Percentiles rank a stretch among this genome's conserved stretches.
phyloP scores from a whole-genome alignment of 2,888 invertebrate species.

The Crepidodera aurea region DNA sequence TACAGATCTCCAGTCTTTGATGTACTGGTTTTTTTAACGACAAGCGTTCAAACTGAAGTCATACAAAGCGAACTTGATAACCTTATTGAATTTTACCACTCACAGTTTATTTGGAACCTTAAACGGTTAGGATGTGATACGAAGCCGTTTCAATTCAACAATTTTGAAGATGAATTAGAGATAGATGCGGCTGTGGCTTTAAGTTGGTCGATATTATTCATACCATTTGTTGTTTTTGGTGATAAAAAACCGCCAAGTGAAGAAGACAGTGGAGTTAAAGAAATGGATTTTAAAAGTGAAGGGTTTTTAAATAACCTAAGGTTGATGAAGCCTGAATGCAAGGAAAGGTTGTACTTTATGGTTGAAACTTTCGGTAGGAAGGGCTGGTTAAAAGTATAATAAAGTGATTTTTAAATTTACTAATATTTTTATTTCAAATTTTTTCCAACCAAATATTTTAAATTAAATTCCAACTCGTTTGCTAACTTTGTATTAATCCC shows the following conservation, averaged over 20 bases:
- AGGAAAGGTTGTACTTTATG: background rate
- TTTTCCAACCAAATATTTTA: too few species aligned
- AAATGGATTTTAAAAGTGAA: background rate
- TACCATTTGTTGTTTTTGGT: background rate
- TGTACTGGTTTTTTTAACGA: constrained; percentile 10
- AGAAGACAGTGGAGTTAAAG: background rate
- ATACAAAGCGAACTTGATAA: constrained; percentile 9
- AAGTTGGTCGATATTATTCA: background rate
- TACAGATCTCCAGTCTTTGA: constrained; percentile 61
- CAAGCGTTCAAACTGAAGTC: constrained; percentile 19
- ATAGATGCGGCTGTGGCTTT: constrained; percentile 46
- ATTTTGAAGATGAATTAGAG: constrained; percentile 57
- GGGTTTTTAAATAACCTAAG: background rate
- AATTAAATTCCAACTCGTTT: too few species aligned
- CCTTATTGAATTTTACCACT: constrained; percentile 21
- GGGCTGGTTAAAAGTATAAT: background rate
- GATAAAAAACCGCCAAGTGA: background rate
- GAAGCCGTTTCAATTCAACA: constrained; percentile 9
- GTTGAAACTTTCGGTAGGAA: background rate
- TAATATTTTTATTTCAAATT: too few species aligned
- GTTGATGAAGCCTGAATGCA: background rate
- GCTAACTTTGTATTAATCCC: too few species aligned
- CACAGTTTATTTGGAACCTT: constrained; percentile 8
- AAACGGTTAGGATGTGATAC: constrained; percentile 12
- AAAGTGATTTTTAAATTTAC: background rate